phyloP scores from a whole-genome alignment of 1,140 invertebrate species.

The Monochamus saltuarius region DNA sequence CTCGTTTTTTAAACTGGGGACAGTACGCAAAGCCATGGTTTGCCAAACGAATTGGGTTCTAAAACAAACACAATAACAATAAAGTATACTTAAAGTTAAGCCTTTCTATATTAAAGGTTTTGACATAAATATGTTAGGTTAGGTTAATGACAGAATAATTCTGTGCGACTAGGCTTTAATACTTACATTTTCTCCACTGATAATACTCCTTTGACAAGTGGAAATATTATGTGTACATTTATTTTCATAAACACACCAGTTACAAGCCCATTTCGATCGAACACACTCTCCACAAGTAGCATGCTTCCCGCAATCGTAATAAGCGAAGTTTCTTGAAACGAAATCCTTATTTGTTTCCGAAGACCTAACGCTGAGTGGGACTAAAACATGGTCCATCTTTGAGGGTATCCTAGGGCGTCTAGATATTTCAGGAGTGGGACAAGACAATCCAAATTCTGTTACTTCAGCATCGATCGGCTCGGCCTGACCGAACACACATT shows the following conservation, averaged over 20 bases:
- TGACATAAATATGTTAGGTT: background rate
- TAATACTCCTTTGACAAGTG: conserved; percentile 76
- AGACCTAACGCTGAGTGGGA: conserved; percentile 89
- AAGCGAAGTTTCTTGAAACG: conserved; percentile 89
- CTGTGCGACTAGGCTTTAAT: background rate
- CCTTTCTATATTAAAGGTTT: background rate
- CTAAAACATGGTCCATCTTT: conserved; percentile 83
- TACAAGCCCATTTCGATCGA: conserved; percentile 86
- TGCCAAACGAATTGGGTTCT: conserved; percentile 71
- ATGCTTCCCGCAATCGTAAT: conserved; percentile 91
- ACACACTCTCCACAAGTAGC: conserved; percentile 84
- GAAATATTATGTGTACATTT: conserved; percentile 87
- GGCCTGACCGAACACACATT: conserved; percentile 87
- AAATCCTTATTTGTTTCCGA: conserved; percentile 95
- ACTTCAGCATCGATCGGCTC: conserved; percentile 85
- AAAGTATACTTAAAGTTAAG: too few relatives aligned
- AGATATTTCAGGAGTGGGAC: conserved; percentile 77
- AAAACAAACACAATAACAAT: conserved; percentile 35
- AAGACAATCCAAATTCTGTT: conserved; percentile 77
- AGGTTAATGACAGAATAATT: background rate
- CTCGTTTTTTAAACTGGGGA: conserved; percentile 72
- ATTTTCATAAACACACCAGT: conserved; percentile 96
- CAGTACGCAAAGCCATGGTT: conserved; percentile 77
- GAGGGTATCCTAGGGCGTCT: conserved; percentile 77
- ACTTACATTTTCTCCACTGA: conserved; percentile 78